These are phyloP conservation scores for Linnaemya vulpina DNA, from an alignment of 2,888 invertebrate species.

Conservation along the genomic window DNA sequence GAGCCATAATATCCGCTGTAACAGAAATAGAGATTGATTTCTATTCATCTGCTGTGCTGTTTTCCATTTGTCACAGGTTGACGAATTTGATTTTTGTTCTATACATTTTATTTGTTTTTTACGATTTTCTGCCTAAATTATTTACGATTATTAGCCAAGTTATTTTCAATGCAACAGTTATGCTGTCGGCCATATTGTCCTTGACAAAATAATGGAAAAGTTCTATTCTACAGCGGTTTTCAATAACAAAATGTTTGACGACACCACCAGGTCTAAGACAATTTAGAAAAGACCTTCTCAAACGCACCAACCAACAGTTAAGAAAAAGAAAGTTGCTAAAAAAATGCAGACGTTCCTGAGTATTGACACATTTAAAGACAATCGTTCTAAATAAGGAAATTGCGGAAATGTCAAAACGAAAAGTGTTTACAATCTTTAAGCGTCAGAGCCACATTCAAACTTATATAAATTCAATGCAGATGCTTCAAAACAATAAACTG, in stretches of 20 bases:
- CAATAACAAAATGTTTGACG: background rate
- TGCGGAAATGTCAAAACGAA: slow-evolving; percentile 5
- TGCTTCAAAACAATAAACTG: slow-evolving; percentile 22
- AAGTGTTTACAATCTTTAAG: background rate
- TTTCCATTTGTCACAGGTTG: background rate
- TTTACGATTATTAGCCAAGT: background rate
- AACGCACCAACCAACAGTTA: background rate
- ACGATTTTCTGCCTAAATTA: slow-evolving; percentile 16
- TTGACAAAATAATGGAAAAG: background rate
- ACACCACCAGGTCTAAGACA: slow-evolving; percentile 33
- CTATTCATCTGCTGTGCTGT: background rate
- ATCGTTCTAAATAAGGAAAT: background rate
- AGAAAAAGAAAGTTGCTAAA: background rate
- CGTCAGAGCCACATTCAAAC: slow-evolving; percentile 3
- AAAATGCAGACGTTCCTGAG: background rate
- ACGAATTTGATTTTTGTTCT: background rate
- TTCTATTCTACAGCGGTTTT: background rate
- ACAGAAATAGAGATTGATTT: too few relatives aligned
- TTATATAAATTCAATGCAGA: slow-evolving; percentile 1
- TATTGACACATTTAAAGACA: background rate
- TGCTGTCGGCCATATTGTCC: background rate
- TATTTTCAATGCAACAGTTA: slow-evolving; percentile 39
- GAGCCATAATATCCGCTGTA: too few relatives aligned
- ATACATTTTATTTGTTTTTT: slow-evolving; percentile 7
- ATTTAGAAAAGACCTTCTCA: background rate